Conservation (phyloP, 53 echinoderm and acorn worm species). For the Henricia sp. region DNA sequence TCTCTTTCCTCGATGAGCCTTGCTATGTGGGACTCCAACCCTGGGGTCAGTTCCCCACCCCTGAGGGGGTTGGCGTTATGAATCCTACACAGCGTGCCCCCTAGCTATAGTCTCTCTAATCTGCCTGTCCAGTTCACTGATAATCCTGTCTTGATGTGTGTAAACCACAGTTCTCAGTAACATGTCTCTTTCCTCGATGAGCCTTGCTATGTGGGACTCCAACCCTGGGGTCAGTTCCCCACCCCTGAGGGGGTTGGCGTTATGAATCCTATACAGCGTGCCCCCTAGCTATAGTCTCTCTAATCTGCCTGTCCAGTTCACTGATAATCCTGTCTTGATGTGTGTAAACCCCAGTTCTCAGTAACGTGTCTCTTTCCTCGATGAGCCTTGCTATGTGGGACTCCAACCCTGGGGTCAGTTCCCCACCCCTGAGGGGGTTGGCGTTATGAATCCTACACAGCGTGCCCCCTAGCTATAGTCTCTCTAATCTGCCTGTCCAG, state of each 20-base stretch:
- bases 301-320: conserved; percentile 89
- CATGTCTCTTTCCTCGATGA: conserved; percentile 47
- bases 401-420: conserved; percentile 60
- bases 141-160: background rate
- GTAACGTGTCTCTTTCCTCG: conserved; percentile 93
- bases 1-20: conserved; percentile 68
- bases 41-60: conserved; percentile 51
- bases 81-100: too few relatives aligned
- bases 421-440: conserved; percentile 9
- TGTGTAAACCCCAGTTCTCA: conserved; percentile 94
- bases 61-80: too few relatives aligned
- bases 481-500: conserved; percentile 89
- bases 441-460: background rate
- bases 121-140: conserved; percentile 7
- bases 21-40: conserved; percentile 76
- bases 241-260: too few relatives aligned
- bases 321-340: conserved; percentile 94
- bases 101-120: background rate
- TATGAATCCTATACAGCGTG: conserved; percentile 4
- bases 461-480: conserved; percentile 65
- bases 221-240: conserved; percentile 38
- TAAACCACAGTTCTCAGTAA: background rate
- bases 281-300: conserved; percentile 75
- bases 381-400: conserved; percentile 92
- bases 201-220: conserved; percentile 84